Base-by-base conservation (phyloP, 2,888 invertebrate genomes). In the Tenthredo amoena region DNA sequence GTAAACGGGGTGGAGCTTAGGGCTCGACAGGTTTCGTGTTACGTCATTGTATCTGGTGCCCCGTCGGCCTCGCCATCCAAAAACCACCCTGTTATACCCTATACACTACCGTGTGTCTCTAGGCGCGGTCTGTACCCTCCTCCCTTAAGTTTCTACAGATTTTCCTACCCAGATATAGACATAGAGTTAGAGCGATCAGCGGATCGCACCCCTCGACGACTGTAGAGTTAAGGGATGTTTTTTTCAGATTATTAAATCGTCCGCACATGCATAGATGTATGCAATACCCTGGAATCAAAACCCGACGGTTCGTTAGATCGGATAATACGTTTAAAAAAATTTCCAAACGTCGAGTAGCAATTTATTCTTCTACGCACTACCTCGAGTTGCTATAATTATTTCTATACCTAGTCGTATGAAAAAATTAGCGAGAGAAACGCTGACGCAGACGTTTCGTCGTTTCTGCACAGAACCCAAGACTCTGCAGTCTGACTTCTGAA, bases 11-110 rank as follows among this genome's bases (percentile, higher is more conserved):
- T 86, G 89, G 88, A 89, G 87, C 83, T 83, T 83, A 68, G 88
- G 89, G 88, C 90, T 91, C 89, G 86, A 87, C 86, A 86, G 87
- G 90, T 88, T 87, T 92, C 91, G 87, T 88, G 88, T 92, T 92
- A 91, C 92, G 89, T 91, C 91, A 90, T 92, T 90, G 90, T 90
- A 88, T 88, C 87, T 87, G 86, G 88, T 87, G 86, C 86, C 87
- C 88, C 77, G 87, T 47, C 40, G 6, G 40, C 43, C 21, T 37
- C 62, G 26, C 58, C 81, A 62, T 40, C 79, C 58, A 62, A 81
- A 83, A 86, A 90, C 88, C 88, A 89, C 89, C 89, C 90, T 89
- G 89, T 43, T 62, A 40, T 37, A 37, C 21, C 21, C 47, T 21
- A 91, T 90, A 89, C 21, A 62, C 43, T 55, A 43, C 21, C 21